Evolutionary conservation across 30 jellyfish, hydroid and myxozoan species (phyloP).

Genomic region (Hydractinia echinata): DNA sequence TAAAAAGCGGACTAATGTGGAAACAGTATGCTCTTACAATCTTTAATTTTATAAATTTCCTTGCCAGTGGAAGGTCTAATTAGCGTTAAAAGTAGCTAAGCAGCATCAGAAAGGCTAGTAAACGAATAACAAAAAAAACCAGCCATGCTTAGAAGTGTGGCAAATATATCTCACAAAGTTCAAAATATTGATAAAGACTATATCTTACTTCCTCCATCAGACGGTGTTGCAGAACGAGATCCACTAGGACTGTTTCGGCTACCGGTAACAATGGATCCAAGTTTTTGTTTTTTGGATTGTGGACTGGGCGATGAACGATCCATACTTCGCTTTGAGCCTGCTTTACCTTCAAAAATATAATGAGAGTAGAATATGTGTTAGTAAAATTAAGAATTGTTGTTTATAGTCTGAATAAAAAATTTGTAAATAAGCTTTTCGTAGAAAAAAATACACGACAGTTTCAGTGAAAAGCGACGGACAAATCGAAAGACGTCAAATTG

Average conservation of each 20-base stretch:
- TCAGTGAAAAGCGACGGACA: background rate
- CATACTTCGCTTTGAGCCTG: conserved; percentile 33
- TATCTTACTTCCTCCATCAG: too few relatives aligned
- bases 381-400: background rate
- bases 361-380: background rate
- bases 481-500: background rate
- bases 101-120: too few relatives aligned
- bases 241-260: background rate
- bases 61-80: too few relatives aligned
- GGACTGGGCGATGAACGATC: conserved; percentile 19
- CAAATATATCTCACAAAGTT: too few relatives aligned
- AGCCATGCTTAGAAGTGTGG: too few relatives aligned
- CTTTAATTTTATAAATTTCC: too few relatives aligned
- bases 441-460: background rate
- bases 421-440: background rate
- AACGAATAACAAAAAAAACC: too few relatives aligned
- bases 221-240: too few relatives aligned
- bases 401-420: background rate
- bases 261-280: background rate
- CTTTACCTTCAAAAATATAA: background rate
- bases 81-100: too few relatives aligned
- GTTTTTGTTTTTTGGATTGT: conserved; percentile 16
- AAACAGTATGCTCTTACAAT: too few relatives aligned
- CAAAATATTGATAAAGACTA: too few relatives aligned
- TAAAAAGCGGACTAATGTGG: too few relatives aligned